A percentile compares a stretch with the other conserved stretches of the same genome.
Evolutionary conservation across 2,113 vertebrate genomes (phyloP).

Genomic region (Mormyrus lacerda): DNA sequence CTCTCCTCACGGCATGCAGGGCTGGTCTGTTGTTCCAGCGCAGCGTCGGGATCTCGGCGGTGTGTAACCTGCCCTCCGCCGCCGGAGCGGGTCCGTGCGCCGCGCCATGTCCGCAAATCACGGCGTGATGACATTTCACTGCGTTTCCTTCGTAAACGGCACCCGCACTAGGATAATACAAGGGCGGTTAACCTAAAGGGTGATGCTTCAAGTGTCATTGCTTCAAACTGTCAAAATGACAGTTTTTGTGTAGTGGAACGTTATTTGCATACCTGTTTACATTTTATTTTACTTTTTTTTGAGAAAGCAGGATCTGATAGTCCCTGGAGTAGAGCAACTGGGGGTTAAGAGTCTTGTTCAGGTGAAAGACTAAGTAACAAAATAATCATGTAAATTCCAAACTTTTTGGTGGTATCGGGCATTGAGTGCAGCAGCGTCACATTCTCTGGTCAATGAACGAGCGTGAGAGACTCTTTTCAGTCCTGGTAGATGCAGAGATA

Average conservation of each 20-base stretch:
- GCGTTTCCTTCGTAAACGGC: not conserved
- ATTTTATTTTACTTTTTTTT: not conserved
- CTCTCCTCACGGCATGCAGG: slow-evolving; percentile 42
- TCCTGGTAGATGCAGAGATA: not conserved
- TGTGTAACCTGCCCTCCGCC: slow-evolving; percentile 26
- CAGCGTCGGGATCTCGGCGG: slow-evolving; percentile 39
- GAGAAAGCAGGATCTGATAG: not conserved
- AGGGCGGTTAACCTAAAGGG: no score
- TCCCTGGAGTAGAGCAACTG: not conserved
- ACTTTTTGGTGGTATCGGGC: not conserved
- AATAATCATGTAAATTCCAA: not conserved
- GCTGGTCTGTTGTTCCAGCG: slow-evolving; percentile 39
- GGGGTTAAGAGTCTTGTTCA: not conserved
- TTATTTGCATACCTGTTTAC: not conserved
- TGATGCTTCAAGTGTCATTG: not conserved
- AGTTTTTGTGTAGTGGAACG: not conserved
- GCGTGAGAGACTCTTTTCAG: not conserved
- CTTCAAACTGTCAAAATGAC: no score
- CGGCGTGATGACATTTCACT: not conserved
- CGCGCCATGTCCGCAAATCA: not conserved
- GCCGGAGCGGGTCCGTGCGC: not conserved
- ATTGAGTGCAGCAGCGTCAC: not conserved
- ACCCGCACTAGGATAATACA: not conserved
- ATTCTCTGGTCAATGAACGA: not conserved
- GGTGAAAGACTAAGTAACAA: not conserved